These are phyloP conservation scores for Laticauda laticaudata DNA, from an alignment of 2,113 vertebrate species.

Conservation along the genomic window DNA sequence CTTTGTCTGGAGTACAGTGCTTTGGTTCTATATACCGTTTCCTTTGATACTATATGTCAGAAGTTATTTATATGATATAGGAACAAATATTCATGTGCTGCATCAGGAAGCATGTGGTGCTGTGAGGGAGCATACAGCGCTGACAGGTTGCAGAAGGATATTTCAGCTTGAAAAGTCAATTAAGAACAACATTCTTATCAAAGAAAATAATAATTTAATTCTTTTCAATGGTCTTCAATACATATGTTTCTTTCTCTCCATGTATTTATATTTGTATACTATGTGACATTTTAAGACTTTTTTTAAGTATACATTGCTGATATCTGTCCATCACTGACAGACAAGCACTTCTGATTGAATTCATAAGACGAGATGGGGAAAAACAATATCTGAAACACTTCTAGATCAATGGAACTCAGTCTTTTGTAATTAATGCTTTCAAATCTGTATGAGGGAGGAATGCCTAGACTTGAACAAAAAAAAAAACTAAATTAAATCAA, in stretches of 20 bases:
- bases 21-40: neutral
- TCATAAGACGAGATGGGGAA: constrained; percentile 3
- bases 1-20: neutral
- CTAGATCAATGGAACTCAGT: neutral
- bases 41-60: constrained; percentile 1
- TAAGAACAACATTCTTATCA: constrained; percentile 15
- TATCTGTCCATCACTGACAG: constrained; percentile 33
- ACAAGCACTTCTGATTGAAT: neutral
- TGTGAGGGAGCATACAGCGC: neutral
- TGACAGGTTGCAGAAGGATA: neutral
- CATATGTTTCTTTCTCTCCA: neutral
- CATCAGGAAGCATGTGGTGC: constrained; percentile 1
- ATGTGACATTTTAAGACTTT: constrained; percentile 28
- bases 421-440: neutral
- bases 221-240: constrained; percentile 35
- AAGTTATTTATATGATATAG: neutral
- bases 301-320: constrained; percentile 38
- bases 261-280: neutral
- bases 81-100: constrained; percentile 1
- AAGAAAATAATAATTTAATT: constrained; percentile 33
- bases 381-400: neutral
- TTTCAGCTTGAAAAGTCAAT: neutral
- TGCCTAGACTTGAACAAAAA: neutral
- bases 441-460: neutral
- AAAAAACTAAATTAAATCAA: neutral